These are phyloP conservation scores for Characodon lateralis DNA, from an alignment of 2,797 vertebrate species.

Conservation along the genomic window DNA sequence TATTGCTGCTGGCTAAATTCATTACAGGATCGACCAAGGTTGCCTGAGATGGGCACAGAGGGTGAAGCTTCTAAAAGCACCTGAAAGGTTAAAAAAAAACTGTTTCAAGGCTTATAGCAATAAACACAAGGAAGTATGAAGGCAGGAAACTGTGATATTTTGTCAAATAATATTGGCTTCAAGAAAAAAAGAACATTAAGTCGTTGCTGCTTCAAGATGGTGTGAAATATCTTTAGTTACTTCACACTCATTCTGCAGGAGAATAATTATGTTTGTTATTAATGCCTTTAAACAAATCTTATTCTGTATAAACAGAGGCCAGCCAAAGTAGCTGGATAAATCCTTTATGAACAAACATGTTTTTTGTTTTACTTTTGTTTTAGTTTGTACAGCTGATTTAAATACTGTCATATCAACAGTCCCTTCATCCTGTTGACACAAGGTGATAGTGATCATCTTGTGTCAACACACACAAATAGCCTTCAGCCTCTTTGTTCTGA, in stretches of 20 bases:
- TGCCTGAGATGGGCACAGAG: constrained; percentile 58
- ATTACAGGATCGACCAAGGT: constrained; percentile 75
- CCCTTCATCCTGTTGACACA: neutral
- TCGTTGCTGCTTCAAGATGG: constrained; percentile 29
- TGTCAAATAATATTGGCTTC: constrained; percentile 30
- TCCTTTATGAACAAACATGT: neutral
- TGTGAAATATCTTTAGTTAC: constrained; percentile 21
- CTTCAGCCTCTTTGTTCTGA: no score
- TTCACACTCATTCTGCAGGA: constrained; percentile 13
- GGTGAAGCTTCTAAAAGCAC: constrained; percentile 69
- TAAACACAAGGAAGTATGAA: constrained; percentile 43
- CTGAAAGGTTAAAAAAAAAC: constrained; percentile 64
- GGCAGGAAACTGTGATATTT: constrained; percentile 47
- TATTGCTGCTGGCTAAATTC: constrained; percentile 77
- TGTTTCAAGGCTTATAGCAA: constrained; percentile 42
- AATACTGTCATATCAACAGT: neutral
- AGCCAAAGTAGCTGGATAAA: constrained; percentile 26
- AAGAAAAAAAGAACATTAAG: constrained; percentile 16
- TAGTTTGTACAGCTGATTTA: no score
- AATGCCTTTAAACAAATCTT: constrained; percentile 14
- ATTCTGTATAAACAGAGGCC: constrained; percentile 10
- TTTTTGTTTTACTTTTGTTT: neutral
- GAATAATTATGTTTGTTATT: constrained; percentile 17
- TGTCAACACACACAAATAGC: no score
- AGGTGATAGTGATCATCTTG: no score